Evolutionary conservation across 2,797 vertebrate genomes (phyloP).

Genomic region (Borostomias antarcticus): DNA sequence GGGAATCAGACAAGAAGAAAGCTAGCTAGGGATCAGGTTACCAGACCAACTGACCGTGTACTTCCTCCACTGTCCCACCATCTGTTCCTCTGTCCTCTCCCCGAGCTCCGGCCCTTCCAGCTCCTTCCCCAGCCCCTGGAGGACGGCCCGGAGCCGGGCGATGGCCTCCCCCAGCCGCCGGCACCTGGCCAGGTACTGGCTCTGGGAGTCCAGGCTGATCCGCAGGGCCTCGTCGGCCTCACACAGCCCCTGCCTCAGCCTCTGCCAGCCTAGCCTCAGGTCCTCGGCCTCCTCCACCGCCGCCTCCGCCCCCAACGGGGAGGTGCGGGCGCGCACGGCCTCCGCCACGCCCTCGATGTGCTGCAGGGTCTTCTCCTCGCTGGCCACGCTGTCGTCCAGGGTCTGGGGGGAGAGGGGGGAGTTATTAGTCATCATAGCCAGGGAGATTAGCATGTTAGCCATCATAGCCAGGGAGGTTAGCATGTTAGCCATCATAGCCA

Average conservation of each 20-base stretch:
- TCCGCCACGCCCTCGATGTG: constrained; percentile 77
- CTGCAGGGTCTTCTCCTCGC: constrained; percentile 78
- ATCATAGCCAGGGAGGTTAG: no score
- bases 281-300: constrained; percentile 82
- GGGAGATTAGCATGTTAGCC: not conserved
- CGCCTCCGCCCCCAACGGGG: constrained; percentile 82
- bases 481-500: not conserved
- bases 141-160: constrained; percentile 65
- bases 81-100: constrained; percentile 77
- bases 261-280: constrained; percentile 80
- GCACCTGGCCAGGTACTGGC: constrained; percentile 72
- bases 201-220: constrained; percentile 71
- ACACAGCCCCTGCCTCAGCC: constrained; percentile 70
- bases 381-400: constrained; percentile 72
- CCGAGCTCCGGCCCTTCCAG: constrained; percentile 60
- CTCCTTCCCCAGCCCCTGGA: constrained; percentile 74
- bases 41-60: constrained; percentile 77
- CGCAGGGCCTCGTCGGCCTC: constrained; percentile 76
- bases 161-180: constrained; percentile 77
- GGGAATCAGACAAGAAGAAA: no score
- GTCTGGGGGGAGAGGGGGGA: constrained; percentile 49
- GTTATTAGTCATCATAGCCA: not conserved
- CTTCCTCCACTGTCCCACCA: constrained; percentile 83
- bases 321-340: constrained; percentile 80
- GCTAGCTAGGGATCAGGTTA: no score